Evolutionary conservation across 2,113 vertebrate genomes (phyloP), one percentile per base, ranked within the genome.

Genomic region (Rhinopomastus cyanomelas): DNA sequence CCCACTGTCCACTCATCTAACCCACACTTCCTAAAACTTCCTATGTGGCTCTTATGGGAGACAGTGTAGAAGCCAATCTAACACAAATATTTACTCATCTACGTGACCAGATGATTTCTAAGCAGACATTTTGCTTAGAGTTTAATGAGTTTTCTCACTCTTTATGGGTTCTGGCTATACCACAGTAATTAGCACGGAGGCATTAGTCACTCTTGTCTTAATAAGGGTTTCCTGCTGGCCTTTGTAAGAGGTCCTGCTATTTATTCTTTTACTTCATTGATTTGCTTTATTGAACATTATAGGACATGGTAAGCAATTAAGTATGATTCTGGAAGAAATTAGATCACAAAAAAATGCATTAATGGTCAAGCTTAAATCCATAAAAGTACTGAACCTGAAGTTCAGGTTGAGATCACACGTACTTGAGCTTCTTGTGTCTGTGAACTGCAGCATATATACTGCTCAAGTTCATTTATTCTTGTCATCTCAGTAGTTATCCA

Each of bases 231-330:
- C 34, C 86, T 96, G 95, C 95, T 93, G 95, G 90, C 83, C 86
- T 94, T 96, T 95, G 72, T 89, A 89, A 96, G 82, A 93, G 82
- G 81, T 95, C 87, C 60, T 96, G 81, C 36, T 96, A 87, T 94
- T 95, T 96, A n/a, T 56, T 53, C 32, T 61, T 97, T 97, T 96
- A 87, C 95, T 96, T 96, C 94, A 95, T 87, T 95, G 88, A 81
- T 96, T 96, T 95, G 60, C 81, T 97, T 97, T 97, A 97, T 95
- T 96, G 95, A 97, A 96, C 94, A 73, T 96, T 93, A 94, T 77
- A 88, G 0, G 16, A 92, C 93, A 95, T 78, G 79, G 90, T 80
- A 96, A 93, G 87, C 78, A 97, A 96, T 97, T 97, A 96, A 96
- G 68, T 92, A 93, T 95, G 81, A 95, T 92, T 96, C 89, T 94